Percentiles rank a stretch among this genome's conserved stretches.
phyloP scores from a whole-genome alignment of 2,113 vertebrate genomes.

The Oenanthe oenanthe region DNA sequence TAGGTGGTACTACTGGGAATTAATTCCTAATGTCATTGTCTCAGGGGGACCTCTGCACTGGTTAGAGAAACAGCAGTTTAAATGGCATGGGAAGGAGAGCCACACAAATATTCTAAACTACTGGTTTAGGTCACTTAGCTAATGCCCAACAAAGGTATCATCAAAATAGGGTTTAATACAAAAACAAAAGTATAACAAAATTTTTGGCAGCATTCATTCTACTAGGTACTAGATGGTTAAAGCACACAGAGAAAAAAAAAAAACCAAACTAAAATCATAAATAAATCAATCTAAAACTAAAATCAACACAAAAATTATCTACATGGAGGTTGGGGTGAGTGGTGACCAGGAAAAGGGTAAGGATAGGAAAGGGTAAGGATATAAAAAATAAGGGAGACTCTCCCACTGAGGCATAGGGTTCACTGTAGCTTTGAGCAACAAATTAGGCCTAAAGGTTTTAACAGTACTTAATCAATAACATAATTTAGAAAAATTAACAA shows the following conservation, averaged over 20 bases:
- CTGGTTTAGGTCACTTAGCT: not conserved
- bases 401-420: rapidly evolving
- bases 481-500: not conserved
- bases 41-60: not conserved
- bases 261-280: not conserved
- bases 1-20: rapidly evolving
- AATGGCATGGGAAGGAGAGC: not conserved
- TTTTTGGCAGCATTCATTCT: not conserved
- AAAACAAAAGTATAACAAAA: not conserved
- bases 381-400: not conserved
- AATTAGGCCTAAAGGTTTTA: not conserved
- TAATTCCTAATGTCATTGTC: not conserved
- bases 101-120: not conserved
- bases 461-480: not conserved
- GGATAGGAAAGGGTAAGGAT: not conserved
- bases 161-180: not conserved
- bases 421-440: not conserved
- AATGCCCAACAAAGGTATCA: not conserved
- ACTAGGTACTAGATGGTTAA: not conserved
- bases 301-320: not conserved
- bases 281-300: not conserved
- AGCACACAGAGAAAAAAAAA: not conserved
- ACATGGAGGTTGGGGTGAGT: not conserved
- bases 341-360: not conserved
- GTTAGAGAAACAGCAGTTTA: not conserved